Base-by-base conservation (phyloP, 2,888 invertebrate species). In the Mactromeris polynyma region DNA sequence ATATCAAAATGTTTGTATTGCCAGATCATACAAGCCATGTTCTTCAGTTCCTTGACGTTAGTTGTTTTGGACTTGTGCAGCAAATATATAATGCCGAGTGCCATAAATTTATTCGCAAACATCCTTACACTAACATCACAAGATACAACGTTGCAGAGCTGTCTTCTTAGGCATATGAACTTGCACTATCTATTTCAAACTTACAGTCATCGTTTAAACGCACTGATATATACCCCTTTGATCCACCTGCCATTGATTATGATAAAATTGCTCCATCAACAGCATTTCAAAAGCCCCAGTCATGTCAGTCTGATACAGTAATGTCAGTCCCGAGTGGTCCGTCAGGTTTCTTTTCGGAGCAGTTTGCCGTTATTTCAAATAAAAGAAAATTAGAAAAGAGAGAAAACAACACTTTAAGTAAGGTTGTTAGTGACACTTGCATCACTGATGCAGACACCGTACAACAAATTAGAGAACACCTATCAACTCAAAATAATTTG, bases 1-100 rank as follows among this genome's bases (percentile, higher is more conserved):
- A 81, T 54, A 19, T 54, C 31, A 26, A 31, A 11, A 21, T 81
- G 2, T 36, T 81, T 40, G 81, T 81, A 9, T 26, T 81, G 7
- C 81, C 81, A 31, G 81, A 36, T 3, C 81, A 81, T 51, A 81
- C 81, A 14, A 81, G 81, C 36, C 81, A 81, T 33, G 4, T 58
- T 26, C 54, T 54, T 4, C 81, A 81, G 54, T 54, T 33, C 26
- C 31, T 81, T 19, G 81, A 81, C 54, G 58, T 81, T 14, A 54
- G 81, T 4, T 83, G 83, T 69, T 83, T 83, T 26, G 83, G 69
- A 1, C 69, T 69, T 19, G 26, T 69, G 14, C 83, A 83, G 38
- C 69, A 36, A 21, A 81, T 81, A 36, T 54, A 81, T 38, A 58
- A 81, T 54, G 2, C 36, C 3, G 54, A 36, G 31, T 54, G 81